Evolutionary conservation across 64 coral and sea anemone genomes (phyloP).

Genomic region (Trachythela sp.): DNA sequence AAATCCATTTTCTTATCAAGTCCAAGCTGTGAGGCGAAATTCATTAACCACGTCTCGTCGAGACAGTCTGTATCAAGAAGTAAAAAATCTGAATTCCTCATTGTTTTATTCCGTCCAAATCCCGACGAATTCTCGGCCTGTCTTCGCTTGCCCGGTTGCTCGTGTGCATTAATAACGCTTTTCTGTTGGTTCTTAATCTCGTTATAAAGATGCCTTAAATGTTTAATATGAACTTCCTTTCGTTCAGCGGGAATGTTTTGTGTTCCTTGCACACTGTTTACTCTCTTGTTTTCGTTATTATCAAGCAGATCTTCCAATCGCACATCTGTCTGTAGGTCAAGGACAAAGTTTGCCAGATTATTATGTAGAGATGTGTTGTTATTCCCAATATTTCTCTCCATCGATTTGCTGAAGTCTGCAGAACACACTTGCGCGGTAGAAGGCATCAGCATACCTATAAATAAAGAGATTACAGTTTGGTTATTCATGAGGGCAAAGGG

Average conservation of each 20-base stretch:
- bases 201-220: neutral
- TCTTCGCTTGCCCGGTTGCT: neutral
- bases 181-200: constrained; percentile 4
- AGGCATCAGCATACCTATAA: too few species aligned
- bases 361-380: neutral
- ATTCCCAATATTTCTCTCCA: too few species aligned
- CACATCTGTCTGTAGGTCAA: neutral
- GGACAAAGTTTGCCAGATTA: neutral
- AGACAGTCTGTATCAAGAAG: neutral
- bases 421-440: too few species aligned
- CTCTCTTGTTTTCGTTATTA: neutral
- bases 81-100: neutral
- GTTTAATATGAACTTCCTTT: neutral
- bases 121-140: neutral
- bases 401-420: too few species aligned
- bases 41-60: neutral
- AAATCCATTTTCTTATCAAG: neutral
- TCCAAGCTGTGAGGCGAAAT: neutral
- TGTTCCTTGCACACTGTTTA: neutral
- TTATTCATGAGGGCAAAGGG: too few species aligned
- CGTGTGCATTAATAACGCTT: neutral
- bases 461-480: too few species aligned
- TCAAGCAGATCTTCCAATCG: neutral
- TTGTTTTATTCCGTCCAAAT: neutral
- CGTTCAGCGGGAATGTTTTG: neutral